Conservation (phyloP, 2,888 invertebrate species). For the Drosophila prolongata region DNA sequence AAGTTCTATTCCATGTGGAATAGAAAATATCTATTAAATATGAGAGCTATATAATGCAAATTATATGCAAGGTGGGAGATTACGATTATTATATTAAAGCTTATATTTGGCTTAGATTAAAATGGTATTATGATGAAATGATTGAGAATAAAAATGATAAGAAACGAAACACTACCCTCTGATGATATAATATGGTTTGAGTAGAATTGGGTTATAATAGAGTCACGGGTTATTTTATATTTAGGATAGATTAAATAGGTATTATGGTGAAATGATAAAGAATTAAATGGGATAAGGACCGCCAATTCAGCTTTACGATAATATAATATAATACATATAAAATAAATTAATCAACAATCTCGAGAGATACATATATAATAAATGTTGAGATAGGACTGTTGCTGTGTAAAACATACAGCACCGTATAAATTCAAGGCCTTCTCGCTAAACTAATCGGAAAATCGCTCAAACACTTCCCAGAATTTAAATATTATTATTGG, state of each 20-base stretch:
- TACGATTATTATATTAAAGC: too few relatives aligned
- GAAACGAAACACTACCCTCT: neutral
- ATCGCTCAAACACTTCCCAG: neutral
- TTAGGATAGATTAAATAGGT: neutral
- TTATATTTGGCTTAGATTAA: neutral
- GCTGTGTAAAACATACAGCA: neutral
- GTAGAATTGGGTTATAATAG: too few relatives aligned
- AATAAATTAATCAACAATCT: neutral
- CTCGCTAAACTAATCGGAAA: neutral
- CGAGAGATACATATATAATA: neutral
- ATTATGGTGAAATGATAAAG: neutral
- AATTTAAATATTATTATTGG: conserved; percentile 17
- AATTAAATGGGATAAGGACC: neutral
- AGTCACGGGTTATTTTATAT: too few relatives aligned
- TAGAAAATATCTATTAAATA: too few relatives aligned
- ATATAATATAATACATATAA: neutral
- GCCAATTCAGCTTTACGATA: neutral
- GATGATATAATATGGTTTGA: neutral
- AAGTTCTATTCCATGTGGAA: too few relatives aligned
- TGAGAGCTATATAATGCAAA: neutral
- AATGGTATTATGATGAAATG: neutral
- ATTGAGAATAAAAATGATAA: neutral
- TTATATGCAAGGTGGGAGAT: neutral
- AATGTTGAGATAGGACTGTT: neutral
- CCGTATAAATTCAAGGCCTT: neutral